Evolutionary conservation across 2,888 invertebrate genomes (phyloP).

Genomic region (Ecliptopera silaceata): DNA sequence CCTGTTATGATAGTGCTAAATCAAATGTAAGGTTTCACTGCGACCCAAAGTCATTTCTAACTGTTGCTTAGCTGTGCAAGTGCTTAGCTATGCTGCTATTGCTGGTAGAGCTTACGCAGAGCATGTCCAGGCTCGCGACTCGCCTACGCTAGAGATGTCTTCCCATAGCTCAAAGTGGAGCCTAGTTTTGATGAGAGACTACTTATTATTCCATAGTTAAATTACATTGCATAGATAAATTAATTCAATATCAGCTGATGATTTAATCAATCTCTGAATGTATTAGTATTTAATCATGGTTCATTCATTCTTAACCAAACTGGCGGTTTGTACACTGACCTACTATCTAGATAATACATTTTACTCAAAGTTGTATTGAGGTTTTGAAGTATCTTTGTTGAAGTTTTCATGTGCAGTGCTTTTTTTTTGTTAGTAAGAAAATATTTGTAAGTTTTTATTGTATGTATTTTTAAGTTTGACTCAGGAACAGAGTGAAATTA

Average conservation of each 20-base stretch:
- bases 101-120: slow-evolving; percentile 19
- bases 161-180: slow-evolving; percentile 28
- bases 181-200: slow-evolving; percentile 38
- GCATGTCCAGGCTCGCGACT: slow-evolving; percentile 1
- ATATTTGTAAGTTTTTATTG: slow-evolving; percentile 63
- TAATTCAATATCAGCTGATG: slow-evolving; percentile 46
- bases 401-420: slow-evolving; percentile 73
- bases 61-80: slow-evolving; percentile 21
- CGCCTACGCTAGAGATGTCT: slow-evolving; percentile 33
- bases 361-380: slow-evolving; percentile 54
- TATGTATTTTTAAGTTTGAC: slow-evolving; percentile 71
- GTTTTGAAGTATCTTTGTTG: slow-evolving; percentile 65
- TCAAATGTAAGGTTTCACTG: slow-evolving; percentile 26
- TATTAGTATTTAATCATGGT: slow-evolving; percentile 48
- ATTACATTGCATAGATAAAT: slow-evolving; percentile 47
- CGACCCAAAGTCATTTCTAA: slow-evolving; percentile 25
- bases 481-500: slow-evolving; percentile 74
- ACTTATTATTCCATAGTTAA: slow-evolving; percentile 47
- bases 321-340: slow-evolving; percentile 46
- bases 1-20: slow-evolving; percentile 14
- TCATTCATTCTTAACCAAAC: slow-evolving; percentile 43
- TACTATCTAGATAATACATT: slow-evolving; percentile 51
- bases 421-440: slow-evolving; percentile 64
- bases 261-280: slow-evolving; percentile 51
- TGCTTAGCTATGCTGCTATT: slow-evolving; percentile 14